Percentiles rank a stretch among this genome's conserved stretches.
Conservation (phyloP, 2,113 vertebrate species). For the Clarias macrocephalus region DNA sequence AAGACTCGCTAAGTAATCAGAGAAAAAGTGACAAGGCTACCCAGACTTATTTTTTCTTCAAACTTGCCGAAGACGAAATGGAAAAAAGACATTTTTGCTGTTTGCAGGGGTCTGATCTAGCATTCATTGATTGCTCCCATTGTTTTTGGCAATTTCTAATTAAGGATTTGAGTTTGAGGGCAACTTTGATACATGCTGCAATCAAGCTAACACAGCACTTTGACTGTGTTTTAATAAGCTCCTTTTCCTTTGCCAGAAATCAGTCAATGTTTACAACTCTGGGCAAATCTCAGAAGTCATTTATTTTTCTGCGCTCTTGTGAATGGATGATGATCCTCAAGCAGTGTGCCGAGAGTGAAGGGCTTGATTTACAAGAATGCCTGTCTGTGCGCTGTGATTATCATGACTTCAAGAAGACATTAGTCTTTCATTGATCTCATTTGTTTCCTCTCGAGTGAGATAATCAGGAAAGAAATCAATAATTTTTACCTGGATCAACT, state of each 20-base stretch:
- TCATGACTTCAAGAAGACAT: slow-evolving; percentile 25
- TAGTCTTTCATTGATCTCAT: slow-evolving; percentile 30
- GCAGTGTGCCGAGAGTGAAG: neutral
- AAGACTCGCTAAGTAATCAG: neutral
- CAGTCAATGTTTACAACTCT: slow-evolving; percentile 26
- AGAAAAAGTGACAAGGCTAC: neutral
- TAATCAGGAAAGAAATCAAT: neutral
- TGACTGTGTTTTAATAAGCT: slow-evolving; percentile 21
- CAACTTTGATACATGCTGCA: slow-evolving; percentile 14
- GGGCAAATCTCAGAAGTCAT: slow-evolving; percentile 1
- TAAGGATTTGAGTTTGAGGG: slow-evolving; percentile 23
- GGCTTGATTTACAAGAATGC: neutral
- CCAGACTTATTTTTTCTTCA: neutral
- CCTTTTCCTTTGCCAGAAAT: slow-evolving; percentile 13
- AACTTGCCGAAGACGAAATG: neutral
- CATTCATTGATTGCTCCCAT: slow-evolving; percentile 14
- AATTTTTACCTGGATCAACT: neutral
- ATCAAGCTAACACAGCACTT: slow-evolving; percentile 1
- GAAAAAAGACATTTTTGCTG: neutral
- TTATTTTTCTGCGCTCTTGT: slow-evolving; percentile 14
- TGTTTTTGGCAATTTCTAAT: neutral
- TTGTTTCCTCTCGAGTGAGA: neutral
- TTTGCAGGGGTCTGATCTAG: neutral
- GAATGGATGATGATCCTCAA: slow-evolving; percentile 1
- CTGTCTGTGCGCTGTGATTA: neutral